Base-by-base conservation (phyloP, 2,797 vertebrate species). In the Catharus ustulatus region DNA sequence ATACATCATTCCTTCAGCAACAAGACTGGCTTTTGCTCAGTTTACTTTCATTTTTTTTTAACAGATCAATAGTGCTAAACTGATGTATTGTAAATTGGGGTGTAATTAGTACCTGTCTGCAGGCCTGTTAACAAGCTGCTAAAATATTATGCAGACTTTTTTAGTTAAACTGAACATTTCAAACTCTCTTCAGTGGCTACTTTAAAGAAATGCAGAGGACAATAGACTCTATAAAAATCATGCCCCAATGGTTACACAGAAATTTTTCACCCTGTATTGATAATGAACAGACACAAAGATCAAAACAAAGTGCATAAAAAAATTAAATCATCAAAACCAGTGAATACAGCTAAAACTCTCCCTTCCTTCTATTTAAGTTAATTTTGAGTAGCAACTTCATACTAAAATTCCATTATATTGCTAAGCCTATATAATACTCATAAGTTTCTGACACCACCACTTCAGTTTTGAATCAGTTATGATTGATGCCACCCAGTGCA, bases 1-100 rank as follows among this genome's bases (percentile, higher is more conserved):
- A 99, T 99, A 99, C 95, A 97, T 98, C 98, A 99, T 98, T 98
- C 98, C 98, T 98, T 98, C 98, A 98, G 98, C 98, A 98, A 98
- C 97, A 97, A 98, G 98, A 98, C 96, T 87, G 92, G 82, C 93
- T 98, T 97, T 97, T 98, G 94, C 97, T 98, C 95, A 97, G 97
- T 98, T 98, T 98, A 96, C 97, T 98, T 98, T 98, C 95, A 94
- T 98, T 98, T 36, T 58, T 58, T 98, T 98, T 98, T 80, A 97
- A 96, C 78, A 38, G 96, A 98, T 99, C 98, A 97, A 99, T 99
- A 97, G 95, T 86, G 95, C 96, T 98, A 98, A 98, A 98, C 95
- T 96, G 98, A 97, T 97, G 91, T 97, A 97, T 98, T 98, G 98
- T 98, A 98, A 98, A 98, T 98, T 98, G 98, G 97, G 97, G 97